Conservation (phyloP, 2,888 invertebrate genomes). For the Acronicta alni region DNA sequence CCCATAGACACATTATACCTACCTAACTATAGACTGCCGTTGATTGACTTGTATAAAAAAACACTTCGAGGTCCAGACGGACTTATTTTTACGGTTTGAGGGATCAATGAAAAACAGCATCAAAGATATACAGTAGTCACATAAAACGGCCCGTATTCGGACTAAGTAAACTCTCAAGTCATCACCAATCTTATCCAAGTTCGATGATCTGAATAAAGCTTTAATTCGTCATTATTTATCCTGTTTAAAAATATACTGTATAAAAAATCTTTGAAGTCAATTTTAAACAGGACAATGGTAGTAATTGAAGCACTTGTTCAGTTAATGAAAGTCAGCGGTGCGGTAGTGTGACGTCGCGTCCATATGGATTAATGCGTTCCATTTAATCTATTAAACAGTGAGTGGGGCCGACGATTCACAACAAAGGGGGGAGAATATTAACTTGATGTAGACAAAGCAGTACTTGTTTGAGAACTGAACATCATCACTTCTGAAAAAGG, state of each 20-base stretch:
- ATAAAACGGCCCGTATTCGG: too few species aligned
- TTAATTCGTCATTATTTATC: constrained; percentile 14
- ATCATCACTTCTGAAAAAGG: neutral
- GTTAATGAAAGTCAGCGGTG: constrained; percentile 75
- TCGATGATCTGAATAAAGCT: constrained; percentile 23
- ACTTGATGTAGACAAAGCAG: constrained; percentile 2
- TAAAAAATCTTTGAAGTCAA: constrained; percentile 32
- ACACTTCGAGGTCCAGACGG: too few species aligned
- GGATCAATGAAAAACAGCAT: neutral
- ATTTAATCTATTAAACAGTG: constrained; percentile 84
- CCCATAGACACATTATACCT: neutral
- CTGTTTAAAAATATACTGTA: constrained; percentile 47
- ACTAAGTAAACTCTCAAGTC: too few species aligned
- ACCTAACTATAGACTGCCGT: neutral
- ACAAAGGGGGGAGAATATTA: constrained; percentile 24
- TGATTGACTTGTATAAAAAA: neutral
- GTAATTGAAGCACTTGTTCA: constrained; percentile 82
- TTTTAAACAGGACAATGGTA: constrained; percentile 67
- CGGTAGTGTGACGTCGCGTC: constrained; percentile 62
- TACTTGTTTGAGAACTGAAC: neutral
- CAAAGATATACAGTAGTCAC: neutral
- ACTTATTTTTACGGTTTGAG: neutral
- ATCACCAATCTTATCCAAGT: constrained; percentile 11
- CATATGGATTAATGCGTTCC: constrained; percentile 81
- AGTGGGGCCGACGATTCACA: constrained; percentile 53